Percentiles rank a stretch among this genome's conserved stretches.
Evolutionary conservation across 2,797 vertebrate genomes (phyloP).

Genomic region (Crocidura indochinensis): DNA sequence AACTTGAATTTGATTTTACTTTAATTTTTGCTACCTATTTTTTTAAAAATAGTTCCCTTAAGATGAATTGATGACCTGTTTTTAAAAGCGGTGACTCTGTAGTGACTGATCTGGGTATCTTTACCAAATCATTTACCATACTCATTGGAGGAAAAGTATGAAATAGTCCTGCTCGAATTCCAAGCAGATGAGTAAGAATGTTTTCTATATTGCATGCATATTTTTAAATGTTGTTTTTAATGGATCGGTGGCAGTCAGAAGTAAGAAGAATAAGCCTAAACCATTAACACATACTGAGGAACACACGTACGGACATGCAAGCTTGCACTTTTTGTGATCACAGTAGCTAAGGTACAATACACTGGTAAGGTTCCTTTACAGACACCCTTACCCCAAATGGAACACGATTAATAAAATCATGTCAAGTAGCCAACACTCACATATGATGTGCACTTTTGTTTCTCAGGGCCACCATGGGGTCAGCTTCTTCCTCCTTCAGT

Average conservation of each 20-base stretch:
- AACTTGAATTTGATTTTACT: background rate
- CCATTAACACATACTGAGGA: background rate
- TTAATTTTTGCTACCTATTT: slow-evolving; percentile 48
- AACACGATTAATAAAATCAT: slow-evolving; percentile 29
- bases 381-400: slow-evolving; percentile 4
- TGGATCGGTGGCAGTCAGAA: slow-evolving; percentile 10
- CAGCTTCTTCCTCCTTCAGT: slow-evolving; percentile 43
- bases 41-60: background rate
- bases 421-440: slow-evolving; percentile 55
- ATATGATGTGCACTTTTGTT: slow-evolving; percentile 5
- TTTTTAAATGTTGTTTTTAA: slow-evolving; percentile 16
- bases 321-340: background rate
- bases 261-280: slow-evolving; percentile 1
- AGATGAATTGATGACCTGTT: background rate
- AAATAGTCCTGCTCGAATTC: slow-evolving; percentile 78
- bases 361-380: background rate
- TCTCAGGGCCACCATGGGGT: slow-evolving; percentile 33
- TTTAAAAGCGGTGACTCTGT: slow-evolving; percentile 36
- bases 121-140: slow-evolving; percentile 65
- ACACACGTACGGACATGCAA: background rate
- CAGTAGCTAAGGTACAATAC: background rate
- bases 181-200: slow-evolving; percentile 67
- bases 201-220: slow-evolving; percentile 56
- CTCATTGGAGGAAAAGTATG: slow-evolving; percentile 48
- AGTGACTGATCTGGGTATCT: slow-evolving; percentile 36